Evolutionary conservation across 2,113 vertebrate species (phyloP).

Genomic region (Parus major): DNA sequence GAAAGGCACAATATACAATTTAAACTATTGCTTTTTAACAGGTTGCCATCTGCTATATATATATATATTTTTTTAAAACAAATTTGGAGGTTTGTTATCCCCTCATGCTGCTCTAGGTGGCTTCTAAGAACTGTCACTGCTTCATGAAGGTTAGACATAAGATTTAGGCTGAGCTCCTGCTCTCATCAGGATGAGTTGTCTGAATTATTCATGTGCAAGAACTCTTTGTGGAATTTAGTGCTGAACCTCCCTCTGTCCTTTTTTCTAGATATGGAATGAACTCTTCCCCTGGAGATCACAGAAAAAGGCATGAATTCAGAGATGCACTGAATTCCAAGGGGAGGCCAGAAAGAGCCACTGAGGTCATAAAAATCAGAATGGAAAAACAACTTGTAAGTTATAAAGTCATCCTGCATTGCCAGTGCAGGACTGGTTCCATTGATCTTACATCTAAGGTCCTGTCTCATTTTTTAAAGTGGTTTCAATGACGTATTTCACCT

Average conservation of each 20-base stretch:
- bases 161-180: not conserved
- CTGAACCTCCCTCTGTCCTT: not conserved
- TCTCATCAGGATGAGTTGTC: not conserved
- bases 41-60: not conserved
- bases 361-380: slow-evolving; percentile 18
- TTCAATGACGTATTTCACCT: not conserved
- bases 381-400: not conserved
- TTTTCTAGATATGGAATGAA: not conserved
- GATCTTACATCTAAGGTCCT: not conserved
- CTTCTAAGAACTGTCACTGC: not conserved
- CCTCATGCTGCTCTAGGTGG: not conserved
- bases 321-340: not conserved
- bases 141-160: not conserved
- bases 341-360: slow-evolving; percentile 13
- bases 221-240: not conserved
- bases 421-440: not conserved
- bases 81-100: not conserved
- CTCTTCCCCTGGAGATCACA: not conserved
- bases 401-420: not conserved
- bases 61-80: not conserved
- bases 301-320: not conserved
- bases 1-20: slow-evolving; percentile 28
- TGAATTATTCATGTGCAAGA: not conserved
- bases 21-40: slow-evolving; percentile 7
- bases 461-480: not conserved